phyloP scores from a whole-genome alignment of 1,140 invertebrate genomes.

The Drosophila repleta region DNA sequence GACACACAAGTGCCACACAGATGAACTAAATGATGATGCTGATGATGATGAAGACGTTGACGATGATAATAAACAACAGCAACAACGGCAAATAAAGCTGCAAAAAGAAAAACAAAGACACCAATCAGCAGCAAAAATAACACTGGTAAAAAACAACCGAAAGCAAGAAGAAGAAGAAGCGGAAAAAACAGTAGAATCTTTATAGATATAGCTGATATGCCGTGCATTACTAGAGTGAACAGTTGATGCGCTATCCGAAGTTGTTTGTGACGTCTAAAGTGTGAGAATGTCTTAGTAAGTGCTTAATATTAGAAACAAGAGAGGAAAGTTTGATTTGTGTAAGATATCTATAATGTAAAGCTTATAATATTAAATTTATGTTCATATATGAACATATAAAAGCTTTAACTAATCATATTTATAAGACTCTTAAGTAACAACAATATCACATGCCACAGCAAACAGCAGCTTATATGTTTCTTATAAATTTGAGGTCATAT shows the following conservation, averaged over 20 bases:
- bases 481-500: no score
- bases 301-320: no score
- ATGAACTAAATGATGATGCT: constrained; percentile 31
- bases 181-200: constrained; percentile 23
- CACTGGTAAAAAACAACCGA: constrained; percentile 34
- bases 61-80: constrained; percentile 35
- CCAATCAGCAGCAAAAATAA: constrained; percentile 72
- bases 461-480: no score
- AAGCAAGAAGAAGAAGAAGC: neutral
- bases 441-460: no score
- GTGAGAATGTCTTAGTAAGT: no score
- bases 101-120: constrained; percentile 66
- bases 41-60: constrained; percentile 29
- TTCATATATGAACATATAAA: no score
- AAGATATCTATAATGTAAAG: no score
- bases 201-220: constrained; percentile 55
- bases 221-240: neutral
- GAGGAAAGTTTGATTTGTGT: no score
- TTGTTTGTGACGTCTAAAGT: neutral
- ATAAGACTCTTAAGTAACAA: no score
- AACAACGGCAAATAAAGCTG: constrained; percentile 42
- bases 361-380: no score
- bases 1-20: constrained; percentile 14
- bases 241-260: neutral
- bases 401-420: no score